phyloP scores from a whole-genome alignment of 2,113 vertebrate species.

The Hystrix cristata region DNA sequence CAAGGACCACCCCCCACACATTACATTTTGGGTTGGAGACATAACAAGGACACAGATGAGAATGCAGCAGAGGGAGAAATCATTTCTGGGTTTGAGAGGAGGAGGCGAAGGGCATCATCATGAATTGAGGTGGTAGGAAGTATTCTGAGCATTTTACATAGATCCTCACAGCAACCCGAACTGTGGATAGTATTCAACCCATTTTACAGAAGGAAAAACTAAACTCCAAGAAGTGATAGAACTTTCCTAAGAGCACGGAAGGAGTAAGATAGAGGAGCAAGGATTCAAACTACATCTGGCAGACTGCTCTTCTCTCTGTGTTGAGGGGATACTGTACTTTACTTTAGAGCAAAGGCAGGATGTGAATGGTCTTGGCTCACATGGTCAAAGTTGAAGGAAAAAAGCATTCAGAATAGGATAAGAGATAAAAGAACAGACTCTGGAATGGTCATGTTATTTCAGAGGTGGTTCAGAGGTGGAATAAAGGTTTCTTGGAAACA shows the following conservation, averaged over 20 bases:
- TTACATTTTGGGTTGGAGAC: neutral
- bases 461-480: neutral
- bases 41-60: neutral
- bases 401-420: neutral
- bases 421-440: neutral
- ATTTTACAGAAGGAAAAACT: constrained; percentile 24
- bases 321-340: neutral
- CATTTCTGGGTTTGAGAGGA: neutral
- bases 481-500: neutral
- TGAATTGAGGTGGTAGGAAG: neutral
- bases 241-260: neutral
- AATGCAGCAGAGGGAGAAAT: neutral
- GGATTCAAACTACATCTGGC: neutral
- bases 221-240: neutral
- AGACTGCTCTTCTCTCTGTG: neutral
- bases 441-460: neutral
- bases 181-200: neutral
- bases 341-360: neutral
- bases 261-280: neutral
- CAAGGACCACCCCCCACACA: neutral
- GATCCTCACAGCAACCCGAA: neutral
- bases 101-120: neutral
- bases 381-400: neutral
- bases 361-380: neutral
- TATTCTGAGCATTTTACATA: neutral